Conservation (phyloP, 2,888 invertebrate species). For the Geotrupes spiniger region DNA sequence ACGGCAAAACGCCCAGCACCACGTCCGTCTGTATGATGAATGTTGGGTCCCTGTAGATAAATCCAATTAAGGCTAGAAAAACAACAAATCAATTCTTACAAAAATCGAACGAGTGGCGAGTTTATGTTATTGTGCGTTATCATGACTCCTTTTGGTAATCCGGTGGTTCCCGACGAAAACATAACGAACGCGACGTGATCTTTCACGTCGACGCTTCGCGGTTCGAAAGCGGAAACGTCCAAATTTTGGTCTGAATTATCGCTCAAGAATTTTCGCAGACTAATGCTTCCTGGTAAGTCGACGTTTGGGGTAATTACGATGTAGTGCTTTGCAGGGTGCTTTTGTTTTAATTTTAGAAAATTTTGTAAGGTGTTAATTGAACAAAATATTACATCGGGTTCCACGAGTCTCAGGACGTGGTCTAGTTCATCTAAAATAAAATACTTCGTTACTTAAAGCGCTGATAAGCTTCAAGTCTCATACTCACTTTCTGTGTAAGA, state of each 20-base stretch:
- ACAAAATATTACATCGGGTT: too few species aligned
- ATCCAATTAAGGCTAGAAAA: slow-evolving; percentile 20
- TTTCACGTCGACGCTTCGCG: slow-evolving; percentile 39
- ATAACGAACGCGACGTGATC: slow-evolving; percentile 40
- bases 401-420: too few species aligned
- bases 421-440: too few species aligned
- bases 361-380: too few species aligned
- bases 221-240: slow-evolving; percentile 62
- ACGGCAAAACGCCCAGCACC: slow-evolving; percentile 35
- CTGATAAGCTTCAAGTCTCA: too few species aligned
- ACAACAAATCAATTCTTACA: too few species aligned
- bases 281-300: neutral
- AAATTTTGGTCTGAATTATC: slow-evolving; percentile 46
- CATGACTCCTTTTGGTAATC: too few species aligned
- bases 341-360: too few species aligned
- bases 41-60: slow-evolving; percentile 20
- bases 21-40: slow-evolving; percentile 24
- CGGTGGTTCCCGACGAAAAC: slow-evolving; percentile 67
- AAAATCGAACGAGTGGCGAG: too few species aligned
- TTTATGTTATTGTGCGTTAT: too few species aligned
- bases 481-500: too few species aligned
- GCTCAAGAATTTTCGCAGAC: neutral
- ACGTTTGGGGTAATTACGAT: slow-evolving; percentile 1
- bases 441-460: too few species aligned
- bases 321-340: neutral